Conservation (phyloP, 1,140 invertebrate genomes). For the Cydia amplana region DNA sequence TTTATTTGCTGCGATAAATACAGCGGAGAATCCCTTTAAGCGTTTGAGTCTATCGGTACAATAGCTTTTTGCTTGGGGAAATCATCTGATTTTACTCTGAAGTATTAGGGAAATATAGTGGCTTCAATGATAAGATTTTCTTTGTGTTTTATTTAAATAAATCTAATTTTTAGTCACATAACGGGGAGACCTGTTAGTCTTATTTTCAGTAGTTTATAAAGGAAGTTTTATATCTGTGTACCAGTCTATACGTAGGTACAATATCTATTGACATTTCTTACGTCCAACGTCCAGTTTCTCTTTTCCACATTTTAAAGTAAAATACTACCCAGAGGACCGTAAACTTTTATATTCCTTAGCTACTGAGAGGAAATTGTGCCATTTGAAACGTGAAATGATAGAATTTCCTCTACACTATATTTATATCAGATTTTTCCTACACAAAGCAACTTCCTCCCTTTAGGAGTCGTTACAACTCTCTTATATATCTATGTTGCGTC, state of each 20-base stretch:
- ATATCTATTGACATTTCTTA: too few species aligned
- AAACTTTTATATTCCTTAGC: neutral
- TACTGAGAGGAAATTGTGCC: slow-evolving; percentile 3
- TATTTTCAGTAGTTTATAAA: too few species aligned
- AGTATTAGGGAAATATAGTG: neutral
- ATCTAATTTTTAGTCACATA: too few species aligned
- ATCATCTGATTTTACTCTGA: slow-evolving; percentile 7
- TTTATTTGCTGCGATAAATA: slow-evolving; percentile 31
- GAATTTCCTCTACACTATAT: slow-evolving; percentile 5
- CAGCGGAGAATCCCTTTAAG: slow-evolving; percentile 8
- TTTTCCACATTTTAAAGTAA: slow-evolving; percentile 4
- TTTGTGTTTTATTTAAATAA: too few species aligned
- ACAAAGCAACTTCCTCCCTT: slow-evolving; percentile 10
- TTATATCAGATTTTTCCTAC: slow-evolving; percentile 10
- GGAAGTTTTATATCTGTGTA: too few species aligned
- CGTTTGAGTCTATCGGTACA: slow-evolving; percentile 6
- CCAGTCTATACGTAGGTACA: too few species aligned
- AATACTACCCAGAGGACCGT: neutral
- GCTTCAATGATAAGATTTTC: neutral
- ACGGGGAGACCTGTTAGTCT: too few species aligned
- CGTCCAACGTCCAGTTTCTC: neutral
- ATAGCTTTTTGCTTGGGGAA: neutral
- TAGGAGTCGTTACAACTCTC: neutral
- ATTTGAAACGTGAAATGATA: slow-evolving; percentile 14
- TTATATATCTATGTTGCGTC: too few species aligned